Evolutionary conservation across 2,113 vertebrate species (phyloP), one percentile per base, ranked within the genome.

Genomic region (Corythoichthys haematopterus): DNA sequence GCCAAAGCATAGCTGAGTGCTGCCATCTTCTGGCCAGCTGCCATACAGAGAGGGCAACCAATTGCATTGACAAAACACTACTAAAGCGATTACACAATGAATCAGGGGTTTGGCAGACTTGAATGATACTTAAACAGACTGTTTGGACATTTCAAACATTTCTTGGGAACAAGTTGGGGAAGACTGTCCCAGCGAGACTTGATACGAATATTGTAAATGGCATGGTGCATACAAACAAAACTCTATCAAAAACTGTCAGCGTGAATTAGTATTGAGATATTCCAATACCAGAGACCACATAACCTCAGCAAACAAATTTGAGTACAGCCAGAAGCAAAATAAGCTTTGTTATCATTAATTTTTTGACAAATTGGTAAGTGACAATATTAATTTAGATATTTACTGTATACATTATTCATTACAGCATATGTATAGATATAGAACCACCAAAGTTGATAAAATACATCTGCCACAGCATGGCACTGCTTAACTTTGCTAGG

Each of bases 11-110:
- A 91, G 89, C 87, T 80, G 78, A 64, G 89, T 91, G 90, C 88
- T 87, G 88, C 89, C 91, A 92, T 91, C 91, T 92, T 78, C 85
- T 92, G 91, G 90, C 58, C 77, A 12, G 46, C 60, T 55, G 36
- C 65, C 64, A 73, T 66, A 69, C 9, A 20, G 70, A 14, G 28
- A 57, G 55, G 33, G 33, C 3, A 35, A 57, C 33, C 28, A 35
- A 62, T 28, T 45, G 12, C 12, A 13, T 46, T 20, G 15, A 43
- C 16, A 43, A 43, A 28, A 43, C 1, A 61, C 2, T 3, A 11
- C 16, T 40, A 4, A 40, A 60, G 9, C 4, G 16, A 61, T 61
- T 61, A 1, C n/a, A 40, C 3, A 59, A 60, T 40, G 36, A 40
- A 20, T 60, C 58, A 40, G 37, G 14, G 35, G 56, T 37, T 58